A percentile compares a stretch with the other conserved stretches of the same genome.
phyloP scores from a whole-genome alignment of 2,797 vertebrate species.

The Gymnopithys bicolor region DNA sequence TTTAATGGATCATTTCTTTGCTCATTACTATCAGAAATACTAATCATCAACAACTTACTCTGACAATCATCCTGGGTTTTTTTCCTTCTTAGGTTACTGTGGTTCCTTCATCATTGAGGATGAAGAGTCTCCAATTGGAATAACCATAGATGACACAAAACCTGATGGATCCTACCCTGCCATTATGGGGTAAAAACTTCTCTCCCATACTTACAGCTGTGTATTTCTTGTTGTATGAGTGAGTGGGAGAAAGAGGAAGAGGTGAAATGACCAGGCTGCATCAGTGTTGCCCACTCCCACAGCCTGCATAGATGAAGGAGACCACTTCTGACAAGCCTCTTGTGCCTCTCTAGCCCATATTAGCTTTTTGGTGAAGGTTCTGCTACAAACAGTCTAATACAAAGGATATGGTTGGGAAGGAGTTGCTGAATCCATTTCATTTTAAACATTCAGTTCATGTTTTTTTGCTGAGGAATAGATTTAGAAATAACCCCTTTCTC shows the following conservation, averaged over 20 bases:
- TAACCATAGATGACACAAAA: slow-evolving; percentile 83
- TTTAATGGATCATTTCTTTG: neutral
- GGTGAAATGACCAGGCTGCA: neutral
- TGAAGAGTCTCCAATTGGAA: slow-evolving; percentile 80
- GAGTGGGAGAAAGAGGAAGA: neutral
- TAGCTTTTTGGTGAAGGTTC: neutral
- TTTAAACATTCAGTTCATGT: neutral
- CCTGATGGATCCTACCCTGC: slow-evolving; percentile 80
- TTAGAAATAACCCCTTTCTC: neutral
- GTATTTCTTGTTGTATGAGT: neutral
- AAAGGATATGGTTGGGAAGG: neutral
- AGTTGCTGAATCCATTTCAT: neutral
- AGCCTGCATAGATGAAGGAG: neutral
- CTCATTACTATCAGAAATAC: neutral
- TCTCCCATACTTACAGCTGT: neutral
- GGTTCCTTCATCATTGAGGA: slow-evolving; percentile 80
- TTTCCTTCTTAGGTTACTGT: slow-evolving; percentile 73
- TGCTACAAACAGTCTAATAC: neutral
- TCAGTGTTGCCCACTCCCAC: neutral
- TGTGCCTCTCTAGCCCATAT: neutral
- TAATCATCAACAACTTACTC: neutral
- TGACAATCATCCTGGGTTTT: neutral
- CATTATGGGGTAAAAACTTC: slow-evolving; percentile 79
- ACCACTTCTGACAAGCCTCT: neutral
- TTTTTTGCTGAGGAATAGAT: neutral